These are phyloP conservation scores for Phania funesta DNA, from an alignment of 2,888 invertebrate species.

Conservation along the genomic window DNA sequence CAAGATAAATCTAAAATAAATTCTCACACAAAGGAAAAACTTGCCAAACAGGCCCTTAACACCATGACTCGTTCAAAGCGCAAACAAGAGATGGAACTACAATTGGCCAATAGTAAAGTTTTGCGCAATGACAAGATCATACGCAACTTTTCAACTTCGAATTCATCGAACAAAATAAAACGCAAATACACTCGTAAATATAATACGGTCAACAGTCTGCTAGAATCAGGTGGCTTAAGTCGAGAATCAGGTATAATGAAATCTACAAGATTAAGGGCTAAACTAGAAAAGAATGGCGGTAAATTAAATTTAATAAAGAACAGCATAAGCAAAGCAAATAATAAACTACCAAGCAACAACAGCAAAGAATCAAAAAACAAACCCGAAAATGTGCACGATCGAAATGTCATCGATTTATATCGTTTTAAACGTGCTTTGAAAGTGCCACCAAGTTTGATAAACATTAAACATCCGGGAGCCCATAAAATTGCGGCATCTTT, in stretches of 20 bases:
- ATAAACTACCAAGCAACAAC: constrained; percentile 7
- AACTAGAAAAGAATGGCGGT: constrained; percentile 74
- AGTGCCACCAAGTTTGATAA: constrained; percentile 90
- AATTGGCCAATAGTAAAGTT: constrained; percentile 79
- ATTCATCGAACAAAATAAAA: constrained; percentile 72
- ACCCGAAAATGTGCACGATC: constrained; percentile 71
- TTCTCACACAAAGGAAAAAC: constrained; percentile 46
- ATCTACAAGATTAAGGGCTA: constrained; percentile 72
- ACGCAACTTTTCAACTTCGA: constrained; percentile 70
- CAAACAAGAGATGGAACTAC: constrained; percentile 77
- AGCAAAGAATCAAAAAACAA: constrained; percentile 75
- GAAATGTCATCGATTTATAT: constrained; percentile 85
- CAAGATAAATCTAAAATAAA: constrained; percentile 26
- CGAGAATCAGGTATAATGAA: constrained; percentile 69
- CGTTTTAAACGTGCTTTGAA: constrained; percentile 90
- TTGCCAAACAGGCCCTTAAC: constrained; percentile 72
- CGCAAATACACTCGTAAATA: constrained; percentile 76
- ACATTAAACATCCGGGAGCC: constrained; percentile 87
- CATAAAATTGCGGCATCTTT: constrained; percentile 87
- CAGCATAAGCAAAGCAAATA: constrained; percentile 79
- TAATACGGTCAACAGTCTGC: constrained; percentile 54
- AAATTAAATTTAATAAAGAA: constrained; percentile 71
- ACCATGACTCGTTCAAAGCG: constrained; percentile 80
- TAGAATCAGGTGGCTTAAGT: constrained; percentile 59
- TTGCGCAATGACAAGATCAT: constrained; percentile 79